Evolutionary conservation across 2,113 vertebrate species (phyloP).

Genomic region (Galemys pyrenaicus): DNA sequence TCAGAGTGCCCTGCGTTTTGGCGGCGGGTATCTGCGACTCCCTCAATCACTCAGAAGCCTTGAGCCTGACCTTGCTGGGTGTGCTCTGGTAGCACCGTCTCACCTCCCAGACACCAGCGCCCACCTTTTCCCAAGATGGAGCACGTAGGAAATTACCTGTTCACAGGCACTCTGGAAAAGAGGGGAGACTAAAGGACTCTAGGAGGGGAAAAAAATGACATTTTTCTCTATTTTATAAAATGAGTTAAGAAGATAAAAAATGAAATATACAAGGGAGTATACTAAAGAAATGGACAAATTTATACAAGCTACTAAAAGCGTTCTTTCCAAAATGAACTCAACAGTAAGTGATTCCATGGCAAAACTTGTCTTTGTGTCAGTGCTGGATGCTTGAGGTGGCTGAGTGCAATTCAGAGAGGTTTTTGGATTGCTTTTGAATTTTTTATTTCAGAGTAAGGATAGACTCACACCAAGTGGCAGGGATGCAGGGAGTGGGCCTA

Average conservation of each 20-base stretch:
- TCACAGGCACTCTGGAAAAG: background rate
- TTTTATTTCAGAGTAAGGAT: slow-evolving; percentile 39
- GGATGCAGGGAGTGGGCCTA: background rate
- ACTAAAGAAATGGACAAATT: slow-evolving; percentile 6
- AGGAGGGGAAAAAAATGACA: background rate
- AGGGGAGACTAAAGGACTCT: background rate
- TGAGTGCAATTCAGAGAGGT: background rate
- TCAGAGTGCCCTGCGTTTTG: too few relatives aligned
- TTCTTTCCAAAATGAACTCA: slow-evolving; percentile 31
- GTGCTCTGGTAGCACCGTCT: too few relatives aligned
- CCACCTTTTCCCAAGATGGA: background rate
- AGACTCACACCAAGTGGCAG: background rate
- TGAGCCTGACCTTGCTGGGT: background rate
- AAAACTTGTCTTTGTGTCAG: slow-evolving; percentile 15
- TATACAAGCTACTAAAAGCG: background rate
- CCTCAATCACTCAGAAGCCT: background rate
- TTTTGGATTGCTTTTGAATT: slow-evolving; percentile 1
- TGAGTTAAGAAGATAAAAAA: slow-evolving; percentile 11
- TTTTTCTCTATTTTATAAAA: slow-evolving; percentile 29
- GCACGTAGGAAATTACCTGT: background rate
- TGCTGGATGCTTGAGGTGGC: background rate
- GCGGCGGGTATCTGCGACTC: background rate
- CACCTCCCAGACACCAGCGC: background rate
- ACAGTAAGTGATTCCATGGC: slow-evolving; percentile 8
- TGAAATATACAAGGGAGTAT: background rate